Conservation (phyloP, 2,797 vertebrate species). For the Siniperca undulata region DNA sequence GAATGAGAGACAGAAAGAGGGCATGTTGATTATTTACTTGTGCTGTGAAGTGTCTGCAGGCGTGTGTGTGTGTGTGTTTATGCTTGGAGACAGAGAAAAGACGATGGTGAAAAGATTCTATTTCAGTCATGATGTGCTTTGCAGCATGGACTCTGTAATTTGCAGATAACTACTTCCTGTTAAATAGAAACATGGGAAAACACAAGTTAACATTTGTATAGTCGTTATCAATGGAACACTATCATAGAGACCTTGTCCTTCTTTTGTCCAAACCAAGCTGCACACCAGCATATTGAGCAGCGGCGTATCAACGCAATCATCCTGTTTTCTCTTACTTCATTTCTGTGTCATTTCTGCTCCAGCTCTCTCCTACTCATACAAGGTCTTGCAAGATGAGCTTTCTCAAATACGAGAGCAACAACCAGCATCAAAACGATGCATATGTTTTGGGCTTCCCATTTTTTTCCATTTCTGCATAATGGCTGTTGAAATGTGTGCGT, state of each 20-base stretch:
- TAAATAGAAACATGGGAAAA: background rate
- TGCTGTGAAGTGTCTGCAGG: constrained; percentile 57
- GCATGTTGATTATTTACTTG: constrained; percentile 64
- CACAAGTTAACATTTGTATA: background rate
- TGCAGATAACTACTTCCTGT: constrained; percentile 23
- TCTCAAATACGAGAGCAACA: constrained; percentile 4
- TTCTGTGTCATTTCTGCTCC: constrained; percentile 24
- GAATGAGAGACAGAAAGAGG: constrained; percentile 62
- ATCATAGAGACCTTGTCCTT: background rate
- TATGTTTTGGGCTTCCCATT: constrained; percentile 9
- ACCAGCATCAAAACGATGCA: constrained; percentile 11
- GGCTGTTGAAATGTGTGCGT: background rate
- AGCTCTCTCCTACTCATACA: constrained; percentile 11
- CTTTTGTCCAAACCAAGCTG: background rate
- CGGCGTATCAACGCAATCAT: constrained; percentile 8
- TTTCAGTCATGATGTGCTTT: constrained; percentile 25
- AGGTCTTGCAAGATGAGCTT: background rate
- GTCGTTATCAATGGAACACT: background rate
- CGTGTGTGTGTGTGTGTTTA: constrained; percentile 9
- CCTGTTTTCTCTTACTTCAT: background rate
- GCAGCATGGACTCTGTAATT: constrained; percentile 24
- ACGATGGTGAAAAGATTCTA: background rate
- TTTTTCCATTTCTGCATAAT: constrained; percentile 9
- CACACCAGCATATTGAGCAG: background rate
- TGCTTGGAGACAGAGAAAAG: constrained; percentile 14